phyloP scores from a whole-genome alignment of 2,113 vertebrate species.

The Sinocyclocheilus anshuiensis region DNA sequence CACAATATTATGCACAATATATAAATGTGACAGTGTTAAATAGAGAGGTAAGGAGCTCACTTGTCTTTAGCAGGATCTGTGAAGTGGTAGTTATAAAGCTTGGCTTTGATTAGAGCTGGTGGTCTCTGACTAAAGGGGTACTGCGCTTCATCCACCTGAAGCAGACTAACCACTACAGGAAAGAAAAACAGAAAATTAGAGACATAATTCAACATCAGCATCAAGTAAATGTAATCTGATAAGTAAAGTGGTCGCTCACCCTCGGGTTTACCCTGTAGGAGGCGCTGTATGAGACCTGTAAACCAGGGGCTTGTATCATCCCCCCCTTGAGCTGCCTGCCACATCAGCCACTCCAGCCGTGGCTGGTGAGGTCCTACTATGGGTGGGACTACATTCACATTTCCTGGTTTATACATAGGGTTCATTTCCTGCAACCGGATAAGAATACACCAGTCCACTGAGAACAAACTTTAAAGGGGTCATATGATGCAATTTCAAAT shows the following conservation, averaged over 20 bases:
- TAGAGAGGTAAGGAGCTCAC: conserved; percentile 64
- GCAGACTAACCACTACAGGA: conserved; percentile 75
- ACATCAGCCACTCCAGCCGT: conserved; percentile 85
- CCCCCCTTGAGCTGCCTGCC: conserved; percentile 77
- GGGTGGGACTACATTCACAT: conserved; percentile 64
- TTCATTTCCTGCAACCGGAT: conserved; percentile 75
- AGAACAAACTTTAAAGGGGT: not conserved
- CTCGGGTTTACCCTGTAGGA: conserved; percentile 80
- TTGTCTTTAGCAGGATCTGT: conserved; percentile 62
- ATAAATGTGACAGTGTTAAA: not conserved
- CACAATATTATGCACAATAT: not conserved
- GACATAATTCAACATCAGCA: not conserved
- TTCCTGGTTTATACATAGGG: conserved; percentile 84
- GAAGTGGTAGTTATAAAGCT: conserved; percentile 83
- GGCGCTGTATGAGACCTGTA: conserved; percentile 73
- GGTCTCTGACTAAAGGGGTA: conserved; percentile 79
- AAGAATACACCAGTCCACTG: not conserved
- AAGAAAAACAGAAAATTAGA: not conserved
- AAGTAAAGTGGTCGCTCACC: conserved; percentile 67
- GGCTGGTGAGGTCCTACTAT: conserved; percentile 78
- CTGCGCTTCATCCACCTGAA: conserved; percentile 70
- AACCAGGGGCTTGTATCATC: conserved; percentile 82
- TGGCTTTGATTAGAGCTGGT: conserved; percentile 78
- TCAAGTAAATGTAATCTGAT: not conserved
- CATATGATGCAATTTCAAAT: too few species aligned